Conservation (phyloP, 2,888 invertebrate genomes). For the Tipula unca region DNA sequence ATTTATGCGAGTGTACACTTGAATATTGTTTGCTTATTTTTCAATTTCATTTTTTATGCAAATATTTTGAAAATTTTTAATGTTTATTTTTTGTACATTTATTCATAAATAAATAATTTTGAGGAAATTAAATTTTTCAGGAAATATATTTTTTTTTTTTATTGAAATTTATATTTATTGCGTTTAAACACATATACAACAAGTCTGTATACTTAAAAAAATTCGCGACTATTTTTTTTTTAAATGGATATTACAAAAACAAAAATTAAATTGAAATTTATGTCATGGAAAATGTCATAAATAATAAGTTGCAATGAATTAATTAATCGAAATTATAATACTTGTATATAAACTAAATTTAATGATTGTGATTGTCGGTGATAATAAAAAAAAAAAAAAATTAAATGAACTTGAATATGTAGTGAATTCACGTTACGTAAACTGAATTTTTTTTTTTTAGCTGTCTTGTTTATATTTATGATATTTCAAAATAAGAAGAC, state of each 20-base stretch:
- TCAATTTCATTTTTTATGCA: neutral
- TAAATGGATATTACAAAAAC: neutral
- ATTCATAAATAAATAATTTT: no score
- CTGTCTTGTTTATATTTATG: neutral
- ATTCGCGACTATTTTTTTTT: neutral
- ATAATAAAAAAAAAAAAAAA: neutral
- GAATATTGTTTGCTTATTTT: neutral
- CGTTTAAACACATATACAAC: neutral
- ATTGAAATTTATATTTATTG: neutral
- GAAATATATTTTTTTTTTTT: neutral
- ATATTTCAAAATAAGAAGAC: neutral
- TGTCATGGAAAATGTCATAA: neutral
- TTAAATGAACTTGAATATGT: neutral
- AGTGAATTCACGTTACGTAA: neutral
- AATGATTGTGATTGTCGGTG: neutral
- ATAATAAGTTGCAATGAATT: neutral
- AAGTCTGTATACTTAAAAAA: neutral
- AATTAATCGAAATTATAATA: slow-evolving; percentile 8
- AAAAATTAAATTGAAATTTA: neutral
- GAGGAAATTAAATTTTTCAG: neutral
- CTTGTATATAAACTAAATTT: neutral
- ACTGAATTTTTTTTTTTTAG: neutral
- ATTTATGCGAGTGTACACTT: neutral
- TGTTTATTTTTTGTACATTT: neutral
- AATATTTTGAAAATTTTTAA: neutral